Base-by-base conservation (phyloP, 1,140 invertebrate species). In the Aphidius gifuensis region DNA sequence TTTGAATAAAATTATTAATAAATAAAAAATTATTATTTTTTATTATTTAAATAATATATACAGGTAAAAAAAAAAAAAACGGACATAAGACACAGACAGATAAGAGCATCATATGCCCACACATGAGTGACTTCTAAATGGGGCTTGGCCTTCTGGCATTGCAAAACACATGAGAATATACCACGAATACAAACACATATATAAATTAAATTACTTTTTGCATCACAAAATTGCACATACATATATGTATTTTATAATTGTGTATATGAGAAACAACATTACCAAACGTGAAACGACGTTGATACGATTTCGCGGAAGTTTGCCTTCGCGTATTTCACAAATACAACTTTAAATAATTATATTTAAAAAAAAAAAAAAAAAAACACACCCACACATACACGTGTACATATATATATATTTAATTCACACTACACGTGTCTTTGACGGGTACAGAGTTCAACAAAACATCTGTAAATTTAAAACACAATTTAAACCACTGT, bases 291-390 rank as follows among this genome's bases (percentile, higher is more conserved):
- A 58, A 53, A 55, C 43, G 57, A 16, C 21, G 21, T 42, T 8
- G 44, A 62, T 46, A 63, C 66, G 39, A 51, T 76, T 67, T 76
- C 74, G 73, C 73, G 75, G 76, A 78, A 78, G 69, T 66, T 71
- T 62, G 69, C 69, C 71, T 77, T 76, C 74, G 73, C 66, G 70
- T 71, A 73, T 75, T 71, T 78, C 71, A 32, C 23, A 32, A 32
- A 32, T 32, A 4, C 23, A 32, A 32, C 23, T 32, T 32, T 32
- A 32, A 32, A 32, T 3, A 32, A 32, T 32, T 32, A 32, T 32
- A 32, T 32, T 16, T 67, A 65, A 71, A 65, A 75, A 77, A 75
- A 77, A 74, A 71, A 71, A 69, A 70, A 75, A 76, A 66, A 68
- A 68, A 0, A 16, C 16, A 16, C 16, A 16, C 16, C 16, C 16